Evolutionary conservation across 2,113 vertebrate species (phyloP), one percentile per base, ranked within the genome.

Genomic region (Neomonachus schauinslandi): DNA sequence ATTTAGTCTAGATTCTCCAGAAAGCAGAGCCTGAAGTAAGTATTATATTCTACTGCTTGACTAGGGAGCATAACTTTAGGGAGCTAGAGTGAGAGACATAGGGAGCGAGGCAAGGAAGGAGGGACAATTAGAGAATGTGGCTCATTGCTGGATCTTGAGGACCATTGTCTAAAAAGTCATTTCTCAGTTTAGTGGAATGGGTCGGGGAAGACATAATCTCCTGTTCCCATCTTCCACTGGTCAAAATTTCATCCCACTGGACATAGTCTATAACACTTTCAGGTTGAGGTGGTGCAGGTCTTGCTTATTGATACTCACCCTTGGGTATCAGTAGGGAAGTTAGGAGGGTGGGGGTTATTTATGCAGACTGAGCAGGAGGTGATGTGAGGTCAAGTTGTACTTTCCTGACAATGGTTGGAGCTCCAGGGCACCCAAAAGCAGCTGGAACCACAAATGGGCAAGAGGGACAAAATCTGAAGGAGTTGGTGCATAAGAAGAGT

Each of bases 401-500:
- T 36, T 72, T 26, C 49, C 14, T 71, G 33, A 10, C 12, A 2
- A 22, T n/a, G 2, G 26, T 9, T 65, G 26, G 65, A 57, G 10
- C 13, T 61, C 22, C 13, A 22, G 21, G 26, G 5, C 2, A 5
- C 46, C 26, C 26, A 16, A 22, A 0, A 28, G 67, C 3, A 31
- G 13, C 7, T 36, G 46, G 22, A 46, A 14, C 33, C 12, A 33
- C 2, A 51, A 15, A 12, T 4, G 5, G 19, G 49, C 8, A 33
- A 49, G 19, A 42, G 2, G 15, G 21, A 36, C 7, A 63, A 5
- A 4, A 19, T 36, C 18, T 55, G 49, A 79, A 80, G 33, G 13
- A 33, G 5, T 1, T 74, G 49, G 26, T 7, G 1, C 0, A 4
- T 5, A 33, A 26, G 39, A 36, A n/a, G 7, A 16, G 14, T 11